phyloP scores from a whole-genome alignment of 2,113 vertebrate genomes.

The Pterocles gutturalis region DNA sequence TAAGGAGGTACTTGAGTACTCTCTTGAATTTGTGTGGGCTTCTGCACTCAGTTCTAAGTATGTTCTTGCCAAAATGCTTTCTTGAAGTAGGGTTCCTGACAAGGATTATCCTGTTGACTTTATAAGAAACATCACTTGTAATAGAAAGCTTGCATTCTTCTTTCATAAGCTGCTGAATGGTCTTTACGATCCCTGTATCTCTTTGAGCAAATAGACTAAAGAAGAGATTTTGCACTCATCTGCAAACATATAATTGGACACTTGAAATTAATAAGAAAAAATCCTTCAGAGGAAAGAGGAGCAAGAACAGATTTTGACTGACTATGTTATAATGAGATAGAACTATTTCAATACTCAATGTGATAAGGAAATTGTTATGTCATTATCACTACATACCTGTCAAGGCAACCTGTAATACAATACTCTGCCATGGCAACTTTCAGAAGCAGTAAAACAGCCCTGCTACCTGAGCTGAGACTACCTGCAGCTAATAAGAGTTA shows the following conservation, averaged over 20 bases:
- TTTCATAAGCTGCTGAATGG: not conserved
- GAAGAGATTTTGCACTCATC: not conserved
- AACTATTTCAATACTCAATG: not conserved
- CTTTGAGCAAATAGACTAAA: not conserved
- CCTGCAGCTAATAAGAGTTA: not conserved
- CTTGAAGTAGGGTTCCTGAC: not conserved
- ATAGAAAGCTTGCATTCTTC: not conserved
- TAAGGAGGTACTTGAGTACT: not conserved
- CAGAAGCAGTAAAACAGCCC: not conserved
- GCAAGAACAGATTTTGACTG: not conserved
- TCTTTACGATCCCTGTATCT: not conserved
- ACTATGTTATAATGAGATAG: not conserved
- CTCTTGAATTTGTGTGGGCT: not conserved
- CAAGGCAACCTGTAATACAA: not conserved
- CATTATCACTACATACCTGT: not conserved
- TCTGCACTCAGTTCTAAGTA: not conserved
- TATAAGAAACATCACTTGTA: not conserved
- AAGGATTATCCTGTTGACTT: not conserved
- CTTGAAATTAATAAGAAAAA: constrained; percentile 20
- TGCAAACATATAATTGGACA: not conserved
- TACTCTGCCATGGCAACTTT: not conserved
- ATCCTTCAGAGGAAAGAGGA: not conserved
- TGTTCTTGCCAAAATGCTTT: not conserved
- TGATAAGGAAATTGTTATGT: not conserved
- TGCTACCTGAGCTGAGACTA: not conserved